A percentile compares a stretch with the other conserved stretches of the same genome.
phyloP scores from a whole-genome alignment of 2,888 invertebrate genomes.

The Cryptocephalus primarius region DNA sequence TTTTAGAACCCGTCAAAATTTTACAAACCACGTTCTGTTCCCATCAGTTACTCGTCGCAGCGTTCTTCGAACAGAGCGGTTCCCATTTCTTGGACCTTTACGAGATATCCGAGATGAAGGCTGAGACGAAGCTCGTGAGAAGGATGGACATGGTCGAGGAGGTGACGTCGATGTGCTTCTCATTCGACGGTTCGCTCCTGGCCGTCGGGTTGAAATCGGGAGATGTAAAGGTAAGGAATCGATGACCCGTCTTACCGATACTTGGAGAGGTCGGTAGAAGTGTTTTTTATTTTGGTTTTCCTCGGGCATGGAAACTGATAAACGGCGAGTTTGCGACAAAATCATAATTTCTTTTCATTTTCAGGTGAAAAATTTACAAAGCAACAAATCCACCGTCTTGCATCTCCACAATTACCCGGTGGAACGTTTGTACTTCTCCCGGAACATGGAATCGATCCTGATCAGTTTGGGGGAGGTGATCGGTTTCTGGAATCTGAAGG shows the following conservation, averaged over 20 bases:
- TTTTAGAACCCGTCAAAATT: slow-evolving; percentile 5
- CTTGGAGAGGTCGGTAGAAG: too few species aligned
- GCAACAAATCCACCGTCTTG: slow-evolving; percentile 18
- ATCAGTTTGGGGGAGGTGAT: slow-evolving; percentile 48
- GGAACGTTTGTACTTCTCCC: slow-evolving; percentile 43
- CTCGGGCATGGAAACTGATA: too few species aligned
- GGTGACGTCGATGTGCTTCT: slow-evolving; percentile 27
- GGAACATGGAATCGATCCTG: slow-evolving; percentile 39
- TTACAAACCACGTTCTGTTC: slow-evolving; percentile 6
- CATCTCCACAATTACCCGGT: slow-evolving; percentile 45
- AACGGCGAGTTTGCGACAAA: too few species aligned
- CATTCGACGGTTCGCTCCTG: slow-evolving; percentile 46
- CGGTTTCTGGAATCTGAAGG: slow-evolving; percentile 44
- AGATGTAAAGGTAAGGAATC: slow-evolving; percentile 44
- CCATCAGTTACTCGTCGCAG: slow-evolving; percentile 5
- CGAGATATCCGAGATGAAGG: neutral
- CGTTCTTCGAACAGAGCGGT: slow-evolving; percentile 4
- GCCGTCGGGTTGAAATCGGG: slow-evolving; percentile 55
- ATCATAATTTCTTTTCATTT: too few species aligned
- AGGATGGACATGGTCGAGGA: slow-evolving; percentile 10
- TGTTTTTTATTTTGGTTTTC: too few species aligned
- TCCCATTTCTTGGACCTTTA: slow-evolving; percentile 8
- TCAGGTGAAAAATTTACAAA: too few species aligned
- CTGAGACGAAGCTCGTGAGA: slow-evolving; percentile 1
- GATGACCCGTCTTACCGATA: too few species aligned